Percentiles rank a stretch among this genome's conserved stretches.
These are phyloP conservation scores for Chromoteleia sp. DNA, from an alignment of 2,888 invertebrate species.

Conservation along the genomic window DNA sequence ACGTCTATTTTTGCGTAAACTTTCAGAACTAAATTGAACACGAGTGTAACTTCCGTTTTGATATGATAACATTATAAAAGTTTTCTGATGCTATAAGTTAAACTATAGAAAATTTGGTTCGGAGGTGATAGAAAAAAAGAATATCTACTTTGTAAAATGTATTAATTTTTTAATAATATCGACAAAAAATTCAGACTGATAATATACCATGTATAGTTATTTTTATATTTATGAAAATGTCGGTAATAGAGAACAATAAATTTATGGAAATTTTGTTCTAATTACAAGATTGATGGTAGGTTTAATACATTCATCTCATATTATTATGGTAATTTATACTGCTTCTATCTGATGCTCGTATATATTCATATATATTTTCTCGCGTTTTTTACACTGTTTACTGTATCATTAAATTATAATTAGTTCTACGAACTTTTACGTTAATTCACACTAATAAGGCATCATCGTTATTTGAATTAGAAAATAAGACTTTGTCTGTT, in stretches of 20 bases:
- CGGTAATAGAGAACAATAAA: neutral
- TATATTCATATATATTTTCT: constrained; percentile 14
- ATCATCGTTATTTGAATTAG: neutral
- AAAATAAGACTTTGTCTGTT: neutral
- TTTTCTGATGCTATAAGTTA: constrained; percentile 9
- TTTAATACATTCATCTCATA: neutral
- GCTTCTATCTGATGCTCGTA: neutral
- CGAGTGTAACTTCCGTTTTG: constrained; percentile 2
- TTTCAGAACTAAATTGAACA: neutral
- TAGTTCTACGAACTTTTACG: constrained; percentile 6
- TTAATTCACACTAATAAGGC: constrained; percentile 1
- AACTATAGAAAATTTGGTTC: constrained; percentile 11
- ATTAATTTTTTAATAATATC: constrained; percentile 30
- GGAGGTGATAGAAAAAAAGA: constrained; percentile 15
- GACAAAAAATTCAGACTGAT: constrained; percentile 2
- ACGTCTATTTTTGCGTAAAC: neutral
- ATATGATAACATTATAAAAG: constrained; percentile 9
- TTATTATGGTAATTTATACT: constrained; percentile 25
- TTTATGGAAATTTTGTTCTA: constrained; percentile 25
- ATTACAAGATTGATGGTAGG: constrained; percentile 19
- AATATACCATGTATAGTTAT: neutral
- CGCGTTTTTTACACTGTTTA: constrained; percentile 6
- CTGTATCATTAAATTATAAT: neutral
- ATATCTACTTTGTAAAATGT: constrained; percentile 8
- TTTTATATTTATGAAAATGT: neutral